These are phyloP conservation scores for Oreochromis tanganicae DNA, from an alignment of 2,113 vertebrate species.

Conservation along the genomic window DNA sequence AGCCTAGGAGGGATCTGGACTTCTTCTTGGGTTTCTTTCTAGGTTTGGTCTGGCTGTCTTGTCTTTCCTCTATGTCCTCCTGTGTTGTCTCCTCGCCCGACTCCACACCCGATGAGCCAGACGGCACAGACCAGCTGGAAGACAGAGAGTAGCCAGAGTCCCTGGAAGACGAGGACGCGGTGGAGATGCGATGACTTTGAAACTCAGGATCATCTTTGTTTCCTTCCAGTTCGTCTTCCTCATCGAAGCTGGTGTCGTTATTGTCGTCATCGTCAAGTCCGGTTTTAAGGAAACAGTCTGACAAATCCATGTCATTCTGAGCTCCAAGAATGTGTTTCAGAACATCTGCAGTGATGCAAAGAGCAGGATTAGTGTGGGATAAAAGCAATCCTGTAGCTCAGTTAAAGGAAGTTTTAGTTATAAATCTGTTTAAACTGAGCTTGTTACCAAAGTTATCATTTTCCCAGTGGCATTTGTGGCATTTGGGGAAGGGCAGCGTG, in stretches of 20 bases:
- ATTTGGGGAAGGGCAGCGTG: constrained; percentile 78
- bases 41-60: not conserved
- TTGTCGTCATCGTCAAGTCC: constrained; percentile 57
- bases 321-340: constrained; percentile 77
- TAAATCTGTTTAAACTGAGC: not conserved
- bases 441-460: constrained; percentile 89
- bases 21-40: constrained; percentile 65
- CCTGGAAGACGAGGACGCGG: constrained; percentile 64
- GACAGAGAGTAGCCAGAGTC: constrained; percentile 72
- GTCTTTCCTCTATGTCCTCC: constrained; percentile 78
- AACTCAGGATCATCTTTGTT: constrained; percentile 8
- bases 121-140: constrained; percentile 73
- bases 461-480: constrained; percentile 84
- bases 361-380: not conserved
- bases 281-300: constrained; percentile 25
- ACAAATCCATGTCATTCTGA: constrained; percentile 62
- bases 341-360: constrained; percentile 70
- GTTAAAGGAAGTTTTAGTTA: not conserved
- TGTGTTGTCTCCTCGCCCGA: constrained; percentile 76
- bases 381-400: not conserved
- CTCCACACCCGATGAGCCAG: constrained; percentile 81
- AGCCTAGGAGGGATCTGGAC: constrained; percentile 44
- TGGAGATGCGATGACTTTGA: constrained; percentile 62
- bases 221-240: constrained; percentile 63
- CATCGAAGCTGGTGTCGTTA: constrained; percentile 59